These are phyloP conservation scores for Heterotis niloticus DNA, from an alignment of 2,113 vertebrate genomes.

Conservation along the genomic window DNA sequence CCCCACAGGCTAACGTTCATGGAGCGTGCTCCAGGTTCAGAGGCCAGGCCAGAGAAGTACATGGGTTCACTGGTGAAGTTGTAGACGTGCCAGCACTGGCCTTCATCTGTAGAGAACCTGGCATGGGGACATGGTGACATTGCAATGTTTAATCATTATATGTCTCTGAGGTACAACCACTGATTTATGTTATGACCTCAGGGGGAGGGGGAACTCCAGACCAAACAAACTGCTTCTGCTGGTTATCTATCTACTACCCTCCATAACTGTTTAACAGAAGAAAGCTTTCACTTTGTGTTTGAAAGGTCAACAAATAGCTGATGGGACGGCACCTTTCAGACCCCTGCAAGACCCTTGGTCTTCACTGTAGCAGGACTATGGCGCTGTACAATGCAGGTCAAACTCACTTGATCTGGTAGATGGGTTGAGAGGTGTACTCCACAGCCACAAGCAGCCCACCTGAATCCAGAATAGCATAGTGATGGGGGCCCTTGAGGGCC, in stretches of 20 bases:
- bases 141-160: background rate
- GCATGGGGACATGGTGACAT: slow-evolving; percentile 9
- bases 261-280: background rate
- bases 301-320: background rate
- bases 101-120: slow-evolving; percentile 92
- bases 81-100: slow-evolving; percentile 83
- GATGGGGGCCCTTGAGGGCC: slow-evolving; percentile 82
- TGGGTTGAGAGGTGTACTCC: slow-evolving; percentile 68
- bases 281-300: background rate
- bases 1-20: slow-evolving; percentile 93
- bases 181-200: background rate
- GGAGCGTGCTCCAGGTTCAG: slow-evolving; percentile 82
- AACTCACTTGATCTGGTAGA: slow-evolving; percentile 80
- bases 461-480: slow-evolving; percentile 88
- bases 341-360: background rate
- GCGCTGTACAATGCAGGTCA: too few species aligned
- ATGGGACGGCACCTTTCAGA: background rate
- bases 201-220: background rate
- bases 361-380: too few species aligned
- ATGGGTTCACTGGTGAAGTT: slow-evolving; percentile 73
- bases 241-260: too few species aligned
- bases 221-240: background rate
- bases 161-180: background rate
- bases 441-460: slow-evolving; percentile 87
- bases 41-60: slow-evolving; percentile 84